Percentiles rank a stretch among this genome's conserved stretches.
Conservation (phyloP, 2,888 invertebrate genomes). For the Amphiduros pacificus region DNA sequence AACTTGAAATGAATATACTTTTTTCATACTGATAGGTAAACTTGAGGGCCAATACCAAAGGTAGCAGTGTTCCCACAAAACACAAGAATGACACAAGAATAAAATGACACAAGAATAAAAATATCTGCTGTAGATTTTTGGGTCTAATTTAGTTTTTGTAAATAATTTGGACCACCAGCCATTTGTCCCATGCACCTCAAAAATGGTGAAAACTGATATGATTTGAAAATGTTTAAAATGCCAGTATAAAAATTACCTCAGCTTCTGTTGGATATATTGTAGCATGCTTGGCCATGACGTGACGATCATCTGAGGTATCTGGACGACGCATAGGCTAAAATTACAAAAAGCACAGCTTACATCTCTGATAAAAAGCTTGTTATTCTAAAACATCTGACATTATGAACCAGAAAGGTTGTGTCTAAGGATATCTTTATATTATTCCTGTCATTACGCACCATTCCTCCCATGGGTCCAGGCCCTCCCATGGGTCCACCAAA, state of each 20-base stretch:
- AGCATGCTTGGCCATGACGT: slow-evolving; percentile 89
- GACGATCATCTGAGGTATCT: slow-evolving; percentile 94
- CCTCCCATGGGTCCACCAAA: slow-evolving; percentile 14
- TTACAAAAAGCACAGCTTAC: not conserved
- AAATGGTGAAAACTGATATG: too few species aligned
- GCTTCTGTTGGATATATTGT: slow-evolving; percentile 91
- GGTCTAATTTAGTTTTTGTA: not conserved
- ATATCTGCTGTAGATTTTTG: not conserved
- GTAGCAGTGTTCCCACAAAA: too few species aligned
- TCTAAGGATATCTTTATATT: not conserved
- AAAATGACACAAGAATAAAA: not conserved
- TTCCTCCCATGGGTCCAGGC: slow-evolving; percentile 35
- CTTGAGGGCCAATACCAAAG: too few species aligned
- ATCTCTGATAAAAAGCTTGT: not conserved
- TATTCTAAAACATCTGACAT: too few species aligned
- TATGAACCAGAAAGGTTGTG: too few species aligned
- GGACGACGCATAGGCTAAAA: slow-evolving; percentile 68
- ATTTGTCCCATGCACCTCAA: too few species aligned
- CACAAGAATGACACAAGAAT: too few species aligned
- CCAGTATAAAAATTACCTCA: slow-evolving; percentile 62
- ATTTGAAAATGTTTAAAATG: too few species aligned
- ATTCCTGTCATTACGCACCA: not conserved
- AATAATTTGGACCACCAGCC: not conserved
- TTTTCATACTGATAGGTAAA: too few species aligned
- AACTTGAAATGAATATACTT: too few species aligned